phyloP scores from a whole-genome alignment of 2,888 invertebrate species.

The Steinernema carpocapsae region DNA sequence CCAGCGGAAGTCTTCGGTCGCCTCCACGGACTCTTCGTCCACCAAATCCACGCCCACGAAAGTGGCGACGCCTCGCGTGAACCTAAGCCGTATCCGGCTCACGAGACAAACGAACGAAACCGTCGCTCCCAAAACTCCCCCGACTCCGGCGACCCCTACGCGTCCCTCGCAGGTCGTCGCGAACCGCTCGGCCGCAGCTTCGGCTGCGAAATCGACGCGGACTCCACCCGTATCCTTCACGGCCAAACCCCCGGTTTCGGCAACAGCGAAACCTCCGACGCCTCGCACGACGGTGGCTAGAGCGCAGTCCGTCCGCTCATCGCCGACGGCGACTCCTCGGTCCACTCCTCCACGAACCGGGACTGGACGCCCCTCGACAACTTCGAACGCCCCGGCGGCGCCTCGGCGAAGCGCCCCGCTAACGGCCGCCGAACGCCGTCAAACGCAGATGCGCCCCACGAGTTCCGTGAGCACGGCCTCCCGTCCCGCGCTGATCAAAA shows the following conservation, averaged over 20 bases:
- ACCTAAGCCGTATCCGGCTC: constrained; percentile 12
- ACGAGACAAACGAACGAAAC: background rate
- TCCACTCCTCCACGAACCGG: constrained; percentile 2
- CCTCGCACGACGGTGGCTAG: constrained; percentile 18
- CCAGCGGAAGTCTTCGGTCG: background rate
- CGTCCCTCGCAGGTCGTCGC: constrained; percentile 27
- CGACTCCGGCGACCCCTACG: constrained; percentile 32
- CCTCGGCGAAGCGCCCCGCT: constrained; percentile 31
- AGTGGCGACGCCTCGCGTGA: constrained; percentile 12
- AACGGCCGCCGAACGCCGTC: constrained; percentile 44
- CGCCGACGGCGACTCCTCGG: background rate
- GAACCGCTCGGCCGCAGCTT: background rate
- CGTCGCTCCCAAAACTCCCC: background rate
- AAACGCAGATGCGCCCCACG: constrained; percentile 43
- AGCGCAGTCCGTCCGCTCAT: background rate
- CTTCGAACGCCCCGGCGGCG: constrained; percentile 15
- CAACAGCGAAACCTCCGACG: constrained; percentile 32
- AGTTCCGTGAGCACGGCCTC: constrained; percentile 47
- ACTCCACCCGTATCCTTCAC: too few relatives aligned
- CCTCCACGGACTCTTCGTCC: background rate
- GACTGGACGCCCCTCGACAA: constrained; percentile 11
- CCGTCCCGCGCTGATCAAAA: constrained; percentile 47
- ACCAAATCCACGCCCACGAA: constrained; percentile 2
- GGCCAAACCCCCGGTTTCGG: constrained; percentile 21
- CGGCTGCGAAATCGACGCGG: too few relatives aligned